Evolutionary conservation across 2,113 vertebrate species (phyloP).

Genomic region (Chrysochloris asiatica): DNA sequence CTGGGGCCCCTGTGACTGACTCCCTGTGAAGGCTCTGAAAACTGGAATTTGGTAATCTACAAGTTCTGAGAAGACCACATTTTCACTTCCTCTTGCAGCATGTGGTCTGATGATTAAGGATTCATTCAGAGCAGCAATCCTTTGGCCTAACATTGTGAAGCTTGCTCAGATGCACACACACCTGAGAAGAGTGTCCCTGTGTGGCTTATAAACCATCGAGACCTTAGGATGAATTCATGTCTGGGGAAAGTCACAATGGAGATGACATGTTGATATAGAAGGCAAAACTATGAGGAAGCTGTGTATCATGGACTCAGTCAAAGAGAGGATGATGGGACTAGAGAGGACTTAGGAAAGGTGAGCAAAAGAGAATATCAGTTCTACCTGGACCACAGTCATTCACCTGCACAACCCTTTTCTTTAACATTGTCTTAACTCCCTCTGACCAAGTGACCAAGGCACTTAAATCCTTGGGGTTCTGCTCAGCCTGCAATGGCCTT

Average conservation of each 20-base stretch:
- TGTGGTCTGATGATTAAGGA: background rate
- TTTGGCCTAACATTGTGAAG: background rate
- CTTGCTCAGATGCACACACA: background rate
- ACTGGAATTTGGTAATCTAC: background rate
- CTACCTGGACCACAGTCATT: no score
- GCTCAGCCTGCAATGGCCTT: background rate
- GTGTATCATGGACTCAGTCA: accelerated
- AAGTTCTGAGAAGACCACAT: background rate
- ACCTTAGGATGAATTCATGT: background rate
- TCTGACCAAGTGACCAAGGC: background rate
- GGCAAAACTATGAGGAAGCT: background rate
- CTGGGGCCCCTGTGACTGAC: background rate
- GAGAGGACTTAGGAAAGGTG: background rate
- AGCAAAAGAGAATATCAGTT: background rate
- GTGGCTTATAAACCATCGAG: background rate
- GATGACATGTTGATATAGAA: no score
- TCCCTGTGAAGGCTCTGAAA: background rate
- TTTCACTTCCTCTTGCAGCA: background rate
- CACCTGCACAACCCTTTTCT: background rate
- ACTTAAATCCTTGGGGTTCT: background rate
- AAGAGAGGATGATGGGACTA: accelerated
- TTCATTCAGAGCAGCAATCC: background rate
- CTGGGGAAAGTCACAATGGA: background rate
- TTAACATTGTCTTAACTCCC: no score
- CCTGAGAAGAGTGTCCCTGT: background rate